A percentile compares a stretch with the other conserved stretches of the same genome.
These are phyloP conservation scores for Melanotaenia parkinsoni DNA, from an alignment of 2,797 vertebrate species.

Conservation along the genomic window DNA sequence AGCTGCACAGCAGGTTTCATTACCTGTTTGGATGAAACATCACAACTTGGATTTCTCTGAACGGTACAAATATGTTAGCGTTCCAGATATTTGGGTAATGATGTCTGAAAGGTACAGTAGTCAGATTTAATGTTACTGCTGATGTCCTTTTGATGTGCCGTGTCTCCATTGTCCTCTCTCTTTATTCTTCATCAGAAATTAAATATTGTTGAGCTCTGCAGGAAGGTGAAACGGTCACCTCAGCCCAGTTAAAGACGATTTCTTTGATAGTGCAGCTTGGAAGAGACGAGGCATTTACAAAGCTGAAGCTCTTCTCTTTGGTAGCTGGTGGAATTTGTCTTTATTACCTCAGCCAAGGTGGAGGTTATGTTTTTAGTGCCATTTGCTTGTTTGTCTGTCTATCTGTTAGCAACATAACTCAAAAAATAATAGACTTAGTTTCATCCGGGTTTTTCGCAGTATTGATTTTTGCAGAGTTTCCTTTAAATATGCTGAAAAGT, in stretches of 20 bases:
- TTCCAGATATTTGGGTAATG: conserved; percentile 25
- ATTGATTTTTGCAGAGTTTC: no score
- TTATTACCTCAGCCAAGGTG: background rate
- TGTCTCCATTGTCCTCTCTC: conserved; percentile 26
- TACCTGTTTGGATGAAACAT: no score
- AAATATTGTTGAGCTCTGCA: conserved; percentile 28
- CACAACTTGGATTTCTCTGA: conserved; percentile 7
- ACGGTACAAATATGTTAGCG: conserved; percentile 22
- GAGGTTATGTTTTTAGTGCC: no score
- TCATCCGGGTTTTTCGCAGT: no score
- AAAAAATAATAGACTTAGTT: no score
- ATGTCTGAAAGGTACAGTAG: conserved; percentile 35
- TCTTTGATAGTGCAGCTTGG: conserved; percentile 24
- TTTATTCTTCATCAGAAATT: conserved; percentile 25
- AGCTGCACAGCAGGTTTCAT: no score
- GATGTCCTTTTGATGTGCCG: conserved; percentile 33
- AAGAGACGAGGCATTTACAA: conserved; percentile 13
- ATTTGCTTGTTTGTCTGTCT: no score
- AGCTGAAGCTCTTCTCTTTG: background rate
- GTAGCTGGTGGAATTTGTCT: conserved; percentile 11
- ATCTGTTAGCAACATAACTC: no score
- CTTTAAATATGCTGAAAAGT: no score
- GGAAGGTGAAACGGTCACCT: conserved; percentile 27
- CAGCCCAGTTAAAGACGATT: conserved; percentile 30
- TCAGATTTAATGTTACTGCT: conserved; percentile 31